Evolutionary conservation across 35 echinoderm and acorn worm genomes (phyloP).

Genomic region (Chiridota heheva): DNA sequence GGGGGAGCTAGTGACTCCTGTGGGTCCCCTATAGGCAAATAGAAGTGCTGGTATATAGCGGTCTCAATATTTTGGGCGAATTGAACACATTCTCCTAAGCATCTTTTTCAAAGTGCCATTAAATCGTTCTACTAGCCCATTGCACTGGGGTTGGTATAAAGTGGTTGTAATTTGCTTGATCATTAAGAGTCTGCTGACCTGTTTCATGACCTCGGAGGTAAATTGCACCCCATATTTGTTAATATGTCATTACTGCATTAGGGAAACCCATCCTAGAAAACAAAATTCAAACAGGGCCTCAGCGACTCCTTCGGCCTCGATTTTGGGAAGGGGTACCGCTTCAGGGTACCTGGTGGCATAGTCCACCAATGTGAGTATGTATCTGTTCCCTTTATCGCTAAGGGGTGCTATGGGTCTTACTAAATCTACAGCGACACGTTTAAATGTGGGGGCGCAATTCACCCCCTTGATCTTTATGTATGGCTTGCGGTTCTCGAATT

Average conservation of each 20-base stretch:
- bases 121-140: slow-evolving; percentile 62
- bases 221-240: slow-evolving; percentile 63
- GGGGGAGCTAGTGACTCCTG: slow-evolving; percentile 37
- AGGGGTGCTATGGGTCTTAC: background rate
- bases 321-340: slow-evolving; percentile 42
- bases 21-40: slow-evolving; percentile 44
- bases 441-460: too few species aligned
- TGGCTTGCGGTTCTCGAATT: too few species aligned
- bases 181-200: slow-evolving; percentile 40
- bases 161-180: slow-evolving; percentile 45
- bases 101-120: slow-evolving; percentile 66
- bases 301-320: slow-evolving; percentile 38
- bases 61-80: slow-evolving; percentile 57
- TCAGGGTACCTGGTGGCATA: slow-evolving; percentile 55
- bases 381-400: slow-evolving; percentile 9
- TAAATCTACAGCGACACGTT: slow-evolving; percentile 5
- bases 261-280: slow-evolving; percentile 63
- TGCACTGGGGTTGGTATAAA: slow-evolving; percentile 54
- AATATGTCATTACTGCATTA: slow-evolving; percentile 49
- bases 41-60: slow-evolving; percentile 45
- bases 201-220: slow-evolving; percentile 52
- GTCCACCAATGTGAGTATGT: slow-evolving; percentile 2
- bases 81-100: slow-evolving; percentile 38
- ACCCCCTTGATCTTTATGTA: too few species aligned
- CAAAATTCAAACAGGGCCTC: slow-evolving; percentile 39